A percentile compares a stretch with the other conserved stretches of the same genome.
These are phyloP conservation scores for Spermophilus dauricus DNA, from an alignment of 2,113 vertebrate genomes.

Conservation along the genomic window DNA sequence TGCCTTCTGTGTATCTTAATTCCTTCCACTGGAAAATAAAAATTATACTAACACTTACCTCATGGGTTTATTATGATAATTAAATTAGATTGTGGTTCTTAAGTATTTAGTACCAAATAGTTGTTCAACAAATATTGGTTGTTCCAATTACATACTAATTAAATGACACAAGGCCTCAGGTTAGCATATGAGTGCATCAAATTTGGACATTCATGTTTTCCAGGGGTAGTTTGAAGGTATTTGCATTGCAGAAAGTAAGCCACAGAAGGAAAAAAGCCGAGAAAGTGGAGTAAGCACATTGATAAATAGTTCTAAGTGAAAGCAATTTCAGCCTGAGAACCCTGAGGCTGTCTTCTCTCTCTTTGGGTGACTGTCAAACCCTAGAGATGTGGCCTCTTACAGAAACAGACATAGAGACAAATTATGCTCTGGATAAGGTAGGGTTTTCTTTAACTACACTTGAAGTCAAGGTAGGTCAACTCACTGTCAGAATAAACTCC, in stretches of 20 bases:
- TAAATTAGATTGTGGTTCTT: not conserved
- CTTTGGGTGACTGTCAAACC: slow-evolving; percentile 69
- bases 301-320: slow-evolving; percentile 88
- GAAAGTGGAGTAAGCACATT: slow-evolving; percentile 83
- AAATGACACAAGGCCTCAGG: not conserved
- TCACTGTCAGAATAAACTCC: slow-evolving; percentile 43
- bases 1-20: not conserved
- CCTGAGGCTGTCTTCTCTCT: slow-evolving; percentile 79
- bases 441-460: slow-evolving; percentile 60
- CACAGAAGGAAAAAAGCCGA: slow-evolving; percentile 68
- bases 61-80: not conserved
- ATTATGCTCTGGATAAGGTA: slow-evolving; percentile 42
- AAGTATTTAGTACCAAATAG: not conserved
- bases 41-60: not conserved
- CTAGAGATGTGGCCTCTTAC: slow-evolving; percentile 67
- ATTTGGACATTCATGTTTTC: slow-evolving; percentile 27
- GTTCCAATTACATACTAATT: not conserved
- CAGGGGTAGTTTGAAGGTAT: slow-evolving; percentile 77
- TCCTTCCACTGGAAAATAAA: not conserved
- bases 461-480: slow-evolving; percentile 53
- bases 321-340: slow-evolving; percentile 86
- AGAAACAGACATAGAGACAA: slow-evolving; percentile 52
- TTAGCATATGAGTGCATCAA: not conserved
- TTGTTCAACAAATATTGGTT: slow-evolving; percentile 16
- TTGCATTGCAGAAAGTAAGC: slow-evolving; percentile 82